Conservation (phyloP, 2,797 vertebrate species). For the Enoplosus armatus region DNA sequence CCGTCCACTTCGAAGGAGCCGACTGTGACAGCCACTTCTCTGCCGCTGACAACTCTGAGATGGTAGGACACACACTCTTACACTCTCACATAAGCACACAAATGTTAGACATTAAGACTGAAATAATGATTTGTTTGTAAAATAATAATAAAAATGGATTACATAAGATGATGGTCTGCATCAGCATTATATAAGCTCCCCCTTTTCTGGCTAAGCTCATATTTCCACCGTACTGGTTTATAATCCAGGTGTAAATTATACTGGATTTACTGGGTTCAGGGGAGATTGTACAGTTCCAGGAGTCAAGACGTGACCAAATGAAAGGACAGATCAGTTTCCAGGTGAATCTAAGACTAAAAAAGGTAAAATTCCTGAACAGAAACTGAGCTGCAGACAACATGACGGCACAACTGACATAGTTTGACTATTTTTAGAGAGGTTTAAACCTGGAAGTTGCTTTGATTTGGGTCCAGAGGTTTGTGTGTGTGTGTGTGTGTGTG, state of each 20-base stretch:
- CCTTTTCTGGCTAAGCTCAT: conserved; percentile 5
- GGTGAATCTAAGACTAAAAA: conserved; percentile 56
- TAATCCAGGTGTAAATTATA: conserved; percentile 4
- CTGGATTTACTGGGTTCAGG: conserved; percentile 42
- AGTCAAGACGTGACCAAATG: neutral
- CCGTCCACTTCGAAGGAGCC: conserved; percentile 95
- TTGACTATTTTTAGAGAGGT: conserved; percentile 63
- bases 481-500: conserved; percentile 3
- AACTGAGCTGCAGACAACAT: conserved; percentile 2
- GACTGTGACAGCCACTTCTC: conserved; percentile 94
- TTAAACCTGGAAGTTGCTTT: conserved; percentile 55
- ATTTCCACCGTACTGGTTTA: neutral
- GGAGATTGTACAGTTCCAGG: neutral
- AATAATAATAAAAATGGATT: no score
- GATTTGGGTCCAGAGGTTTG: conserved; percentile 31
- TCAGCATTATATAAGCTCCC: conserved; percentile 5
- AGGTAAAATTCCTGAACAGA: conserved; percentile 58
- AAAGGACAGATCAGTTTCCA: conserved; percentile 12
- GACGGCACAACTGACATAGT: conserved; percentile 33
- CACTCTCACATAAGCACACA: no score
- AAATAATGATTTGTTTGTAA: no score
- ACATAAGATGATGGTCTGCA: neutral
- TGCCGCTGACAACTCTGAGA: conserved; percentile 87
- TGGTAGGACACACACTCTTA: conserved; percentile 83
- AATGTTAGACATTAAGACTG: no score